Evolutionary conservation across 2,888 invertebrate genomes (phyloP).

Genomic region (Drosophila antonietae): DNA sequence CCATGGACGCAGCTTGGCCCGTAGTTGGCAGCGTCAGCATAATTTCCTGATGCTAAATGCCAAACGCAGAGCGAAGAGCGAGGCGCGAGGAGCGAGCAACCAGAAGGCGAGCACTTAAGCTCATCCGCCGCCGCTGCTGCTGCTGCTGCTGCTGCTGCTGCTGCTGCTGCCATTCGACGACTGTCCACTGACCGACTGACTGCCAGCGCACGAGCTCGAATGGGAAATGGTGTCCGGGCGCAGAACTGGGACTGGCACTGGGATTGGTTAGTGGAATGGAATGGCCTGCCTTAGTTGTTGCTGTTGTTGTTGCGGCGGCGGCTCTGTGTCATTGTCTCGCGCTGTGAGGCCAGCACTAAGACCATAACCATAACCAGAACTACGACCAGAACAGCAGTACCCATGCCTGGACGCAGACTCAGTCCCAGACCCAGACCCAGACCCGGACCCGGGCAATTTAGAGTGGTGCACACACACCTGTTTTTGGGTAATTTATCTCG

Average conservation of each 20-base stretch:
- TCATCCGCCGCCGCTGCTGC: slow-evolving; percentile 59
- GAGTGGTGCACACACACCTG: slow-evolving; percentile 82
- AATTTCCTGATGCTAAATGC: slow-evolving; percentile 84
- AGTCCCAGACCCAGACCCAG: slow-evolving; percentile 39
- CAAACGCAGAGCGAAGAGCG: slow-evolving; percentile 60
- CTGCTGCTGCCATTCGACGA: slow-evolving; percentile 44
- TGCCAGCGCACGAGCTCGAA: slow-evolving; percentile 47
- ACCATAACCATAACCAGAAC: slow-evolving; percentile 33
- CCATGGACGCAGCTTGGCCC: slow-evolving; percentile 43
- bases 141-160: no score
- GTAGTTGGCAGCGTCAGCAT: slow-evolving; percentile 82
- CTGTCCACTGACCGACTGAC: slow-evolving; percentile 60
- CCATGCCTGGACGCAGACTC: slow-evolving; percentile 22
- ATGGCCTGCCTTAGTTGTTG: slow-evolving; percentile 25
- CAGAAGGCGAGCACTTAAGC: slow-evolving; percentile 68
- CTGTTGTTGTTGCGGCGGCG: slow-evolving; percentile 51
- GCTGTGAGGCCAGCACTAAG: slow-evolving; percentile 32
- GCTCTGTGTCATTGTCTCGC: slow-evolving; percentile 78
- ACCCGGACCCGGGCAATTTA: slow-evolving; percentile 78
- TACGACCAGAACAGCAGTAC: slow-evolving; percentile 34
- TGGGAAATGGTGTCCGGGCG: slow-evolving; percentile 19
- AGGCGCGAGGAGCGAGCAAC: slow-evolving; percentile 24
- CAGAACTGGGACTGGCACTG: slow-evolving; percentile 8
- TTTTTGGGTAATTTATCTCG: slow-evolving; percentile 84
- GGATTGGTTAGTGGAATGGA: slow-evolving; percentile 19